phyloP scores from a whole-genome alignment of 2,113 vertebrate species.

The Etheostoma cragini region DNA sequence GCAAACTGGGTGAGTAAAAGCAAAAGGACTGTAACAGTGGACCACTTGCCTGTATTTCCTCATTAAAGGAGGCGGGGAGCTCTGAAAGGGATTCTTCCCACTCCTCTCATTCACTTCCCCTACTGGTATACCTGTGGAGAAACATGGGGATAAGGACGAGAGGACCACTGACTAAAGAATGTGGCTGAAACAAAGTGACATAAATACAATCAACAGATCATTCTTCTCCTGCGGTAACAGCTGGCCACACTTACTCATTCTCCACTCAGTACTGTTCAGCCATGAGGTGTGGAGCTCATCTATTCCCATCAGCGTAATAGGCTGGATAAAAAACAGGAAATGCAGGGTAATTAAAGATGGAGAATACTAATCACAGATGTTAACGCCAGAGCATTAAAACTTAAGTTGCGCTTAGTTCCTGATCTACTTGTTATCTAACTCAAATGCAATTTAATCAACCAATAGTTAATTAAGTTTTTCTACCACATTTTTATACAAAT shows the following conservation, averaged over 20 bases:
- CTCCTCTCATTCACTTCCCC: constrained; percentile 62
- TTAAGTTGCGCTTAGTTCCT: neutral
- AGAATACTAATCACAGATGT: neutral
- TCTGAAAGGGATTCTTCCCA: constrained; percentile 68
- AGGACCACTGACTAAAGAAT: neutral
- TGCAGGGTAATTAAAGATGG: neutral
- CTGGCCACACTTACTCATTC: constrained; percentile 77
- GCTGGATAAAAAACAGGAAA: constrained; percentile 50
- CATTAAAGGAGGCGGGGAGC: constrained; percentile 66
- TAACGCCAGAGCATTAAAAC: neutral
- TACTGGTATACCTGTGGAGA: constrained; percentile 75
- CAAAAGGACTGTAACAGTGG: neutral
- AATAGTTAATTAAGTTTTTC: neutral
- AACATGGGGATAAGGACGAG: neutral
- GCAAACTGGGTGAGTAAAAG: neutral
- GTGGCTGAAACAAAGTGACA: neutral
- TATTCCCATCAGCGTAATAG: constrained; percentile 80
- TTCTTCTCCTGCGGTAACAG: neutral
- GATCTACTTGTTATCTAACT: neutral
- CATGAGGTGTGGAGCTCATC: constrained; percentile 84
- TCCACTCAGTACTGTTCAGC: constrained; percentile 74
- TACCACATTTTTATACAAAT: neutral
- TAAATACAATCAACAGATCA: neutral
- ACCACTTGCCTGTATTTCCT: constrained; percentile 79
- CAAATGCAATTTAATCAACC: neutral